phyloP scores from a whole-genome alignment of 2,113 vertebrate genomes.

The Nycticryphes semicollaris region DNA sequence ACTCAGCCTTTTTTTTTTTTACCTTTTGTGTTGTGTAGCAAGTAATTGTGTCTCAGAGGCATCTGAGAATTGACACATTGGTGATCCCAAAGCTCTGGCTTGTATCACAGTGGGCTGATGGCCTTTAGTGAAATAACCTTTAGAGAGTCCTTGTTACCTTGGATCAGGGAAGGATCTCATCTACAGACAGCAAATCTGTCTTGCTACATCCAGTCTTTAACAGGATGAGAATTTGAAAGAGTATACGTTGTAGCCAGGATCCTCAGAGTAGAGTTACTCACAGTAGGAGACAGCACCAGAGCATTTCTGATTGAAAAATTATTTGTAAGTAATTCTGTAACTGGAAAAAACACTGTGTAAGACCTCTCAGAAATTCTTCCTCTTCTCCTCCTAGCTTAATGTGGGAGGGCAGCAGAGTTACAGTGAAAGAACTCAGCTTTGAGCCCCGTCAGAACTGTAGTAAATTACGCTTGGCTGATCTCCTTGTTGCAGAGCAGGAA shows the following conservation, averaged over 20 bases:
- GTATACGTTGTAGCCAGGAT: not conserved
- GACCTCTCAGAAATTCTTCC: not conserved
- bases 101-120: not conserved
- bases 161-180: not conserved
- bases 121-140: not conserved
- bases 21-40: not conserved
- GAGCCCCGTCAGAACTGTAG: conserved; percentile 41
- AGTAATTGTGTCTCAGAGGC: not conserved
- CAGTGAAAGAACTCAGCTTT: conserved; percentile 79
- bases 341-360: not conserved
- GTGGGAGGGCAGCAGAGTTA: conserved; percentile 84
- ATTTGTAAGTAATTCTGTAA: not conserved
- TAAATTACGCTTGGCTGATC: conserved; percentile 68
- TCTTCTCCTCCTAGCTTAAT: conserved; percentile 63
- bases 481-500: conserved; percentile 82
- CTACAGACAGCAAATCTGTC: not conserved
- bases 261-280: not conserved
- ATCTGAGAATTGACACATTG: not conserved
- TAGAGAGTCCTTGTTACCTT: not conserved
- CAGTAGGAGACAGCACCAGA: not conserved
- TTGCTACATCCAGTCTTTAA: not conserved
- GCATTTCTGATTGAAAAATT: not conserved
- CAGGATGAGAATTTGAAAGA: not conserved
- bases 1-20: not conserved
- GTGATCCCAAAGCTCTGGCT: not conserved